Conservation (phyloP, 2,888 invertebrate genomes). For the Dascillus cervinus region DNA sequence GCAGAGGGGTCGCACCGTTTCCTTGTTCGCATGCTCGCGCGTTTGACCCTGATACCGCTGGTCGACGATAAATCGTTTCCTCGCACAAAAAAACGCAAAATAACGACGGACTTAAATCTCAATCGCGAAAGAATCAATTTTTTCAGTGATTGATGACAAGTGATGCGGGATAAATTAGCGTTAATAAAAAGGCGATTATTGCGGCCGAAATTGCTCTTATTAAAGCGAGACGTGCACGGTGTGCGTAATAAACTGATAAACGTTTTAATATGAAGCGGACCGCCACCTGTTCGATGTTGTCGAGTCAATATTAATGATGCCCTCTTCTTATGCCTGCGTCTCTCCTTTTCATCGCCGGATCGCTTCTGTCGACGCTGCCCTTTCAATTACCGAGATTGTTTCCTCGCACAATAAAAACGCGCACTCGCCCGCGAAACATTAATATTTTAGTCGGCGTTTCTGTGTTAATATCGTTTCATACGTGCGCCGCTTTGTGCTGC, state of each 20-base stretch:
- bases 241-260: constrained; percentile 10
- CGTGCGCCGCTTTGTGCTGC: constrained; percentile 9
- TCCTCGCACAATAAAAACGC: constrained; percentile 20
- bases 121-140: too few species aligned
- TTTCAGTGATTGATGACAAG: too few species aligned
- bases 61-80: too few species aligned
- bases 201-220: too few species aligned
- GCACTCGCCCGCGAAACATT: constrained; percentile 17
- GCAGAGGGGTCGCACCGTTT: too few species aligned
- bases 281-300: constrained; percentile 14
- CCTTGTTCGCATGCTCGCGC: too few species aligned
- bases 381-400: constrained; percentile 22
- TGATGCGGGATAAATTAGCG: too few species aligned
- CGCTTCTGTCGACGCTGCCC: constrained; percentile 9
- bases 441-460: constrained; percentile 21
- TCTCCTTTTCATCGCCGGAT: constrained; percentile 3
- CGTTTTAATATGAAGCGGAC: constrained; percentile 13
- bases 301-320: constrained; percentile 13
- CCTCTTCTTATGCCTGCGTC: constrained; percentile 8
- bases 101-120: too few species aligned
- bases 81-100: too few species aligned
- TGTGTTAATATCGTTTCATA: constrained; percentile 12
- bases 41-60: too few species aligned
- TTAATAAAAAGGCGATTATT: too few species aligned
- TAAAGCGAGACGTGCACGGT: too few species aligned